phyloP scores from a whole-genome alignment of 2,888 invertebrate genomes.

The Xestia sexstrigata region DNA sequence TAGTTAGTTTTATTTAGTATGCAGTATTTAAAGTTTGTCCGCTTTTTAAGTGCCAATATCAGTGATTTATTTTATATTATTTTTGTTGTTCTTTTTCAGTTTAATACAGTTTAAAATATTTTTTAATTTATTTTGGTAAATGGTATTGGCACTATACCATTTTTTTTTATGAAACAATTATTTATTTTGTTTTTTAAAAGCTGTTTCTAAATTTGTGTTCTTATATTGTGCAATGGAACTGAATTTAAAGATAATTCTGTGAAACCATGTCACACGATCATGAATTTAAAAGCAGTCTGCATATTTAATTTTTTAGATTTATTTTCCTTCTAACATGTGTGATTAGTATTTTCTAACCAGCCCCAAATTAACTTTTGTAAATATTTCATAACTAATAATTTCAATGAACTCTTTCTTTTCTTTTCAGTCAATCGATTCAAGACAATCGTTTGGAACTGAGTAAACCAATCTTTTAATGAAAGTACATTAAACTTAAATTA shows the following conservation, averaged over 20 bases:
- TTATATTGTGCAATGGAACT: background rate
- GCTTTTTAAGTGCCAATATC: background rate
- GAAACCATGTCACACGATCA: background rate
- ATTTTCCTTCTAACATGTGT: background rate
- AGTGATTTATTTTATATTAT: background rate
- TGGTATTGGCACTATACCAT: background rate
- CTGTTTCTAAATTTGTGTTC: background rate
- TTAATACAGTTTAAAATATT: background rate
- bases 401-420: constrained; percentile 50
- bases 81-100: background rate
- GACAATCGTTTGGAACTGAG: constrained; percentile 68
- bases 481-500: constrained; percentile 60
- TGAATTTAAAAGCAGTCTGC: background rate
- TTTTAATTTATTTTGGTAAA: background rate
- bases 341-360: background rate
- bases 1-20: constrained; percentile 2
- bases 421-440: constrained; percentile 68
- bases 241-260: background rate
- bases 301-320: background rate
- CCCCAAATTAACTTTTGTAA: constrained; percentile 35
- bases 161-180: background rate
- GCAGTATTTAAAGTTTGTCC: background rate
- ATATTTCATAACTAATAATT: constrained; percentile 52
- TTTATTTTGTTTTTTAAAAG: background rate
- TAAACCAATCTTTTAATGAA: constrained; percentile 55